Percentiles rank a stretch among this genome's conserved stretches.
Conservation (phyloP, 1,140 invertebrate genomes). For the Drosophila novamexicana region DNA sequence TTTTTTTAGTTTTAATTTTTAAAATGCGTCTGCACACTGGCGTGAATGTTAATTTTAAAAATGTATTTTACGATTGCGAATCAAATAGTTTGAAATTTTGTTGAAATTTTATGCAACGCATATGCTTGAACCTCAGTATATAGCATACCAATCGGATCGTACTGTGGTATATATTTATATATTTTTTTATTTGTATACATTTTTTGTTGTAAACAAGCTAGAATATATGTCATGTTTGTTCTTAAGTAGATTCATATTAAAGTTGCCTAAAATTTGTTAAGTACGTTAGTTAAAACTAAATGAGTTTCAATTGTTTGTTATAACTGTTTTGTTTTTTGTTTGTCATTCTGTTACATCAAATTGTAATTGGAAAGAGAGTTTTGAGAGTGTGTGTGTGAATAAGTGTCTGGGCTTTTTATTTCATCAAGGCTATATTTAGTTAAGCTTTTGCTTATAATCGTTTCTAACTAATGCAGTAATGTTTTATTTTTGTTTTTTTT, state of each 20-base stretch:
- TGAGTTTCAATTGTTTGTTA: conserved; percentile 54
- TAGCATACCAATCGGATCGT: conserved; percentile 22
- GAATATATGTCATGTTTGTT: conserved; percentile 71
- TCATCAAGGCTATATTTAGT: conserved; percentile 36
- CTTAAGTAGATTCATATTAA: conserved; percentile 70
- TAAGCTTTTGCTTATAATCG: conserved; percentile 35
- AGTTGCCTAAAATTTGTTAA: conserved; percentile 72
- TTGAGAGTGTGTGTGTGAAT: conserved; percentile 25
- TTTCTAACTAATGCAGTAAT: conserved; percentile 53
- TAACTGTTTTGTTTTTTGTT: neutral
- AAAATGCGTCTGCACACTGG: conserved; percentile 52
- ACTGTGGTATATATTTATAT: conserved; percentile 26
- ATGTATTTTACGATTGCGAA: conserved; percentile 41
- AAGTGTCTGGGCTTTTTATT: conserved; percentile 15
- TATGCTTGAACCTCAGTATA: conserved; percentile 1
- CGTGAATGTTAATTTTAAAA: conserved; percentile 56
- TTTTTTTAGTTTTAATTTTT: conserved; percentile 30
- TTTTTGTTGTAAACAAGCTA: conserved; percentile 69
- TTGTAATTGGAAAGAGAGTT: conserved; percentile 50
- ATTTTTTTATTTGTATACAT: conserved; percentile 48
- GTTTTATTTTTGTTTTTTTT: conserved; percentile 4
- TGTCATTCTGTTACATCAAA: conserved; percentile 46
- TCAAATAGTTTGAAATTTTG: conserved; percentile 29
- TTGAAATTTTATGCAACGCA: conserved; percentile 5
- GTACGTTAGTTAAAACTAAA: conserved; percentile 75